Evolutionary conservation across 1,140 invertebrate genomes (phyloP).

Genomic region (Bombus affinis): DNA sequence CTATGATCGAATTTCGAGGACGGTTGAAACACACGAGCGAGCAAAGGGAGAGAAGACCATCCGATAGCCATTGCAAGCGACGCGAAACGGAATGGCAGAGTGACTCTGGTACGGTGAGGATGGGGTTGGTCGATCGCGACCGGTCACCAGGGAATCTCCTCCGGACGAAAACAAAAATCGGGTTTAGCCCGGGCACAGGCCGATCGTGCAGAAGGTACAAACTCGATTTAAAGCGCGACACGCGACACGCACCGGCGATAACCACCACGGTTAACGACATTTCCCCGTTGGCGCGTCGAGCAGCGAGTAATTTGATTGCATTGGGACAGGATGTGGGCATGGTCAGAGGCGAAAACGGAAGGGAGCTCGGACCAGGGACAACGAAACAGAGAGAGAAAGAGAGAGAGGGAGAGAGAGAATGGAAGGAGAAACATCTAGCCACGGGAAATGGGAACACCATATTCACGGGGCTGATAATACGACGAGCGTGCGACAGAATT

Average conservation of each 20-base stretch:
- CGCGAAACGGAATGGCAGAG: conserved; percentile 52
- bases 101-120: not conserved
- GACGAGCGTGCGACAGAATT: conserved; percentile 62
- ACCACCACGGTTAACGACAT: conserved; percentile 80
- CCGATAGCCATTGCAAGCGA: conserved; percentile 9
- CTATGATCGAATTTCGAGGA: not conserved
- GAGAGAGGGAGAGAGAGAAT: not conserved
- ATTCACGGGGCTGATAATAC: conserved; percentile 63
- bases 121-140: not conserved
- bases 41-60: not conserved
- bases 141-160: conserved; percentile 53
- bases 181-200: conserved; percentile 45
- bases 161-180: conserved; percentile 64
- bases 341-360: conserved; percentile 19
- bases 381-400: not conserved
- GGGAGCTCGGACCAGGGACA: not conserved
- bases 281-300: conserved; percentile 79
- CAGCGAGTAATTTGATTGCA: conserved; percentile 79
- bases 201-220: conserved; percentile 71
- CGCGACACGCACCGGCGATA: conserved; percentile 79
- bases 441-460: conserved; percentile 27
- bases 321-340: conserved; percentile 65
- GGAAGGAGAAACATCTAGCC: not conserved
- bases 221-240: conserved; percentile 79
- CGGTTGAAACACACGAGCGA: too few species aligned